Conservation (phyloP, 2,797 vertebrate species). For the Scomberomorus guttatus region DNA sequence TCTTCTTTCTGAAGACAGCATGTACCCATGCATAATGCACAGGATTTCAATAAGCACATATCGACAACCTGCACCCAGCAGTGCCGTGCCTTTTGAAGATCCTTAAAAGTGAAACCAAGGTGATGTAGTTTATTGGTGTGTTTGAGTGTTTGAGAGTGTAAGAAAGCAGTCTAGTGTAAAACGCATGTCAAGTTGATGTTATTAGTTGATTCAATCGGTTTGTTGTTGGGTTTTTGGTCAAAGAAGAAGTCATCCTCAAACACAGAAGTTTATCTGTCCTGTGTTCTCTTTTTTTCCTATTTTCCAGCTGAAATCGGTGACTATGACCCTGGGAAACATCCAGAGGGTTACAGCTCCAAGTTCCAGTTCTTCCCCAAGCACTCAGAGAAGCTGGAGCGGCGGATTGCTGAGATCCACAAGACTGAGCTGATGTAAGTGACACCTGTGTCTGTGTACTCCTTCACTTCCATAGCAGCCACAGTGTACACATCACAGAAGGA, state of each 20-base stretch:
- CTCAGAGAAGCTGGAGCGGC: slow-evolving; percentile 95
- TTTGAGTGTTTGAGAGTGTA: not conserved
- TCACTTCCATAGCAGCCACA: not conserved
- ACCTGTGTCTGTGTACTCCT: slow-evolving; percentile 24
- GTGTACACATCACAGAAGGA: slow-evolving; percentile 7
- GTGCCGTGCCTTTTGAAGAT: not conserved
- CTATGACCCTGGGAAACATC: slow-evolving; percentile 98
- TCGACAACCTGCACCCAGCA: not conserved
- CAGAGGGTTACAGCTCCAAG: slow-evolving; percentile 98
- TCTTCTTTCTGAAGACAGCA: not conserved
- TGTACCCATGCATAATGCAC: not conserved
- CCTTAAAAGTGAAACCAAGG: not conserved
- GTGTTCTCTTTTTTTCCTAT: not conserved
- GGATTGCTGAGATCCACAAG: slow-evolving; percentile 97
- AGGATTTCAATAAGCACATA: not conserved
- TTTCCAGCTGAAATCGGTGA: slow-evolving; percentile 95
- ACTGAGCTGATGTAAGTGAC: slow-evolving; percentile 92
- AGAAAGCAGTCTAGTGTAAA: not conserved
- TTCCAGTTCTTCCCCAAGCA: slow-evolving; percentile 99
- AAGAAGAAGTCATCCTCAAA: not conserved
- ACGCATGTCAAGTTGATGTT: not conserved
- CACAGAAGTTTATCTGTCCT: not conserved
- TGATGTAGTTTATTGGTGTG: not conserved
- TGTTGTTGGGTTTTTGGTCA: not conserved
- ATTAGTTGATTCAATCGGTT: not conserved